Evolutionary conservation across 1,140 invertebrate genomes (phyloP), one percentile per base, ranked within the genome.

Genomic region (Coelopa frigida): DNA sequence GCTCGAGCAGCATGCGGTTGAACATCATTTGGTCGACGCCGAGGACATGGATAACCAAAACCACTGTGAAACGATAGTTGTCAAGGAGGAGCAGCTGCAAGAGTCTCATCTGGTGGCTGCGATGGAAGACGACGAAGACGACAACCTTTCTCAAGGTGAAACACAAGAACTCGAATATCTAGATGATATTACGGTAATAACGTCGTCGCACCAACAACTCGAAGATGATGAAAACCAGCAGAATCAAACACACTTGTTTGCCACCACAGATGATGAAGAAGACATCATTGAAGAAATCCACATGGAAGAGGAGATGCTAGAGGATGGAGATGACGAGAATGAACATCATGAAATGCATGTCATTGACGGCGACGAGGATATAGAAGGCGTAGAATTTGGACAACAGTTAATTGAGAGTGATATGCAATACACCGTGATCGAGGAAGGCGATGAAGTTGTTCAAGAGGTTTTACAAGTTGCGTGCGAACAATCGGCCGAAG

Each of bases 211-310:
- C 17, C 36, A 26, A 26, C 42, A 44, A 21, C 43, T 35, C 10
- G 50, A 55, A 15, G 46, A 46, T 14, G 48, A 47, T 5, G 50
- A 49, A 27, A 32, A 31, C 11, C 31, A 42, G 14, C 27, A 53
- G 11, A 24, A 50, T 17, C 40, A 49, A 17, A 40, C 41, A 0
- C 46, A 68, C 7, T 57, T 61, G 0, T n/a, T n/a, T n/a, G n/a
- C n/a, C n/a, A n/a, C n/a, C n/a, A n/a, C n/a, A n/a, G 60, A 63
- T 10, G 55, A 64, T 12, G 63, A 61, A 3, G 58, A 54, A 20
- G 63, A 66, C 14, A 66, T 66, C 29, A 66, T 65, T 12, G 64
- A 68, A 32, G 63, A 63, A 22, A 67, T 68, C 4, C 65, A 68
- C 37, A 50, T 62, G 21, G 66, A 69, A 31, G 65, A 58, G 1